Percentiles rank a stretch among this genome's conserved stretches.
Conservation (phyloP, 2,113 vertebrate species). For the Nesoenas mayeri region DNA sequence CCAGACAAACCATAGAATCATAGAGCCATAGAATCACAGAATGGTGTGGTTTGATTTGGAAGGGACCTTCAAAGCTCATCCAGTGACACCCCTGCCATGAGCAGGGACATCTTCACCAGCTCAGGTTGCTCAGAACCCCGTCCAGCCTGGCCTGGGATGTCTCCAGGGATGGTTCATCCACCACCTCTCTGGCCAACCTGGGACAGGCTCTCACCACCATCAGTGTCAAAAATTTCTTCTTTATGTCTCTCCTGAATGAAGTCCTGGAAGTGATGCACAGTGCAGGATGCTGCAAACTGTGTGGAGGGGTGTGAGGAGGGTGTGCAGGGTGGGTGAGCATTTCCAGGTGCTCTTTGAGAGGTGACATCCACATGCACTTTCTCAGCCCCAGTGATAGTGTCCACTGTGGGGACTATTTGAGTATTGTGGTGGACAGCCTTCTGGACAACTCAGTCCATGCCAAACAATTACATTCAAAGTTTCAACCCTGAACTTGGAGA, state of each 20-base stretch:
- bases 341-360: neutral
- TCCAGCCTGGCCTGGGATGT: too few relatives aligned
- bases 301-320: neutral
- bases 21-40: neutral
- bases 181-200: too few relatives aligned
- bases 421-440: neutral
- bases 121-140: too few relatives aligned
- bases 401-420: neutral
- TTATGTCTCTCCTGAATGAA: too few relatives aligned
- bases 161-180: too few relatives aligned
- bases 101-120: too few relatives aligned
- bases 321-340: neutral
- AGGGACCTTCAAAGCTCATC: neutral
- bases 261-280: accelerated
- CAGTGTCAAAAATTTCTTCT: too few relatives aligned
- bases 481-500: neutral
- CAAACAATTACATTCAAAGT: accelerated
- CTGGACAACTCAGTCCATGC: neutral
- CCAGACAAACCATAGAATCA: neutral
- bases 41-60: neutral
- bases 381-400: neutral
- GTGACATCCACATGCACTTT: too few relatives aligned
- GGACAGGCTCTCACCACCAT: too few relatives aligned
- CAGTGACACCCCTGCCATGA: too few relatives aligned
- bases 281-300: neutral